Conservation (phyloP, 2,797 vertebrate species). For the Hypotaenidia philippensis region DNA sequence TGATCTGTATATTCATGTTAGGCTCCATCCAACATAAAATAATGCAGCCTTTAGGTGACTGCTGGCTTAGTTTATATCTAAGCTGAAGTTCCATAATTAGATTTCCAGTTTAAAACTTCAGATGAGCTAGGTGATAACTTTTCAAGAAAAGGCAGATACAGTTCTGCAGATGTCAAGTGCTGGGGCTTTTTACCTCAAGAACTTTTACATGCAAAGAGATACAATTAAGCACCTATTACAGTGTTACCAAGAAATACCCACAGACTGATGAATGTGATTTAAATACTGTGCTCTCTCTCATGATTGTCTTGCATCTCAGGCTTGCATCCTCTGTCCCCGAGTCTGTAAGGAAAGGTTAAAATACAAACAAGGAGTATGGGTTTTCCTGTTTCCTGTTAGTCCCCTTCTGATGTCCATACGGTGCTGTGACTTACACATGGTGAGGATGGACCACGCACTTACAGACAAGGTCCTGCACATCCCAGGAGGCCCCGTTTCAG, state of each 20-base stretch:
- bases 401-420: background rate
- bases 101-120: background rate
- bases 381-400: slow-evolving; percentile 12
- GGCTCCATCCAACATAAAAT: background rate
- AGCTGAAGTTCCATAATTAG: background rate
- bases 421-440: background rate
- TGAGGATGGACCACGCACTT: background rate
- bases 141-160: background rate
- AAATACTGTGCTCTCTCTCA: background rate
- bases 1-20: background rate
- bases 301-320: background rate
- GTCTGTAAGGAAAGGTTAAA: background rate
- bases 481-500: background rate
- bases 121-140: background rate
- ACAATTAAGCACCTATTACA: background rate
- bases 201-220: background rate
- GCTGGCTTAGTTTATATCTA: background rate
- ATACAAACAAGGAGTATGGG: background rate
- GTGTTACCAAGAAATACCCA: background rate
- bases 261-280: background rate
- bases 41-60: background rate
- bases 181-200: background rate
- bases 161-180: background rate
- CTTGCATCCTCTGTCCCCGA: background rate
- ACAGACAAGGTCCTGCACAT: background rate